Evolutionary conservation across 2,113 vertebrate genomes (phyloP).

Genomic region (Poeciliopsis prolifica): DNA sequence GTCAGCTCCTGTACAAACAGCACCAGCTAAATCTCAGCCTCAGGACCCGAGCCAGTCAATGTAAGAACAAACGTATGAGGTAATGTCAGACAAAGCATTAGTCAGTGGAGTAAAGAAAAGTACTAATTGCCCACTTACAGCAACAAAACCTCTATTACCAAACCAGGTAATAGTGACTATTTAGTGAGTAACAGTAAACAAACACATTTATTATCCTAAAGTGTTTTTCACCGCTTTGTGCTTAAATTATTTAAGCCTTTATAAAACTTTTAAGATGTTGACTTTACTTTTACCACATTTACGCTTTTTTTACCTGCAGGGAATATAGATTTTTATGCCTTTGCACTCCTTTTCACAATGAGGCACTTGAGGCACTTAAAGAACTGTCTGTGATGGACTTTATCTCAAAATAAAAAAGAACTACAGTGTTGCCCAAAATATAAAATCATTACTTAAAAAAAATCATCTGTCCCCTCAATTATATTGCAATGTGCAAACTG

Average conservation of each 20-base stretch:
- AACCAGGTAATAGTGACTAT: background rate
- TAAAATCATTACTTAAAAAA: background rate
- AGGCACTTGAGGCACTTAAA: background rate
- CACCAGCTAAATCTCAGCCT: constrained; percentile 17
- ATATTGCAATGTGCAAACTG: too few species aligned
- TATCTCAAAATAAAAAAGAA: background rate
- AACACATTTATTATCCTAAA: background rate
- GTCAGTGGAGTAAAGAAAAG: constrained; percentile 23
- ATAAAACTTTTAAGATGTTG: background rate
- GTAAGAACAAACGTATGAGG: constrained; percentile 17
- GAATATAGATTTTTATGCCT: background rate
- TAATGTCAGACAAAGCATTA: constrained; percentile 43
- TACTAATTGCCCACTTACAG: constrained; percentile 38
- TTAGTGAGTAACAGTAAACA: background rate
- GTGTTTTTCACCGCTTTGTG: background rate
- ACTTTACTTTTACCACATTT: background rate
- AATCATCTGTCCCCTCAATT: too few species aligned
- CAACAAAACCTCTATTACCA: constrained; percentile 10
- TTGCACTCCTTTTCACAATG: background rate
- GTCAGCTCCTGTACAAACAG: constrained; percentile 55
- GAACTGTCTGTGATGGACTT: background rate
- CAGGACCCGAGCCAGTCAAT: constrained; percentile 21
- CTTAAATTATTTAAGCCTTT: background rate
- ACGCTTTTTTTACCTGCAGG: background rate
- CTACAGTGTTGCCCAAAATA: background rate